Base-by-base conservation (phyloP, 2,113 vertebrate species). In the Platichthys stellatus region DNA sequence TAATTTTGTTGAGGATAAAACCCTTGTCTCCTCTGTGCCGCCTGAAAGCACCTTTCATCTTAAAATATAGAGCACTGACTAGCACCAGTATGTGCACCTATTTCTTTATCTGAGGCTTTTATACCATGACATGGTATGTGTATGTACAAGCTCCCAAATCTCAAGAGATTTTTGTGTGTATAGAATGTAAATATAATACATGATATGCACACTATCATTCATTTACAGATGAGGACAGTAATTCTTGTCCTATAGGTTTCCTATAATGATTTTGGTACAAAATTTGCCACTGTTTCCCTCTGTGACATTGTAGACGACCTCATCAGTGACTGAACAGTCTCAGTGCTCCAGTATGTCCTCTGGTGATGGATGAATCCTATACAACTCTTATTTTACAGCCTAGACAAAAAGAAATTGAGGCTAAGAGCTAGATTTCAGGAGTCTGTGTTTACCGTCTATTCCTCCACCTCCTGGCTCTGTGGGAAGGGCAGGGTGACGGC, bases 401-500 rank as follows among this genome's bases (percentile, higher is more conserved):
- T 7, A 23, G 66, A 54, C 18, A 38, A 21, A 57, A 56, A 51
- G 0, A 63, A 24, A 63, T 2, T n/a, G 38, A 74, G 56, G 72
- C 64, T 26, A 13, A 53, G 24, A 69, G 54, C 43, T 57, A 3
- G 17, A 38, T n/a, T 2, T n/a, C 47, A 63, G 11, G 61, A 57
- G 66, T 61, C 21, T 4, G 20, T 26, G 56, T 63, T 67, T 53
- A 51, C 72, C 23, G 0, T 74, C 78, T 84, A 96, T 69, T 97
- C 96, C 88, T 96, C 95, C 0, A 87, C 82, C 5, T 92, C 93
- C 65, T 94, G 93, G 87, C 94, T 94, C 53, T 92, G 90, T 60
- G 96, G 93, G 86, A 97, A 98, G 38, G 97, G 97, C 0, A 97
- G 92, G 40, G 94, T 93, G 83, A 99, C 96, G 0, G 97, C 95